phyloP scores from a whole-genome alignment of 2,797 vertebrate genomes.

The Sebastes melanostomus region DNA sequence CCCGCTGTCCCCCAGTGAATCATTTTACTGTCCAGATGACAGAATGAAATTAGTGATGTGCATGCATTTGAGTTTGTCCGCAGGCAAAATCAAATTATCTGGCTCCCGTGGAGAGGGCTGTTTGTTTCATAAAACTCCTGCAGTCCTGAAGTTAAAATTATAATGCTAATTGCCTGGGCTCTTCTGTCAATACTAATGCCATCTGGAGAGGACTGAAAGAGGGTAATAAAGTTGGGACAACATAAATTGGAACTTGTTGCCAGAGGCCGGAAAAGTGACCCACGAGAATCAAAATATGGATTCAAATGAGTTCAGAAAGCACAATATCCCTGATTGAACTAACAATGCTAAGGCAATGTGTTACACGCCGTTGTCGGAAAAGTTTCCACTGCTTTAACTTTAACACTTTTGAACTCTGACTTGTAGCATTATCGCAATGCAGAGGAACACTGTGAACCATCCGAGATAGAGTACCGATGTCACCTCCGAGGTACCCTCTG shows the following conservation, averaged over 20 bases:
- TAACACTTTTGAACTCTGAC: neutral
- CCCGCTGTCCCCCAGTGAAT: conserved; percentile 2
- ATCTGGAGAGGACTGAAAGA: conserved; percentile 42
- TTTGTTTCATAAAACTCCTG: conserved; percentile 41
- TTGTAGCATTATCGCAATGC: neutral
- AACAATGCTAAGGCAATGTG: neutral
- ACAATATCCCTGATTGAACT: neutral
- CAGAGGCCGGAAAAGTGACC: conserved; percentile 16
- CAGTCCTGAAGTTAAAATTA: conserved; percentile 35
- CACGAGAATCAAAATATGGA: neutral
- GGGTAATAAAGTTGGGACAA: conserved; percentile 2
- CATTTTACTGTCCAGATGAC: conserved; percentile 36
- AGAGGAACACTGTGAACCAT: neutral
- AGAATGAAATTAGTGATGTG: conserved; percentile 39
- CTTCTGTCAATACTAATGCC: conserved; percentile 50
- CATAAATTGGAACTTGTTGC: conserved; percentile 24
- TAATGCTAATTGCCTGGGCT: conserved; percentile 45
- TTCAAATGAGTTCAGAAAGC: neutral
- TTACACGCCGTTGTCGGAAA: neutral
- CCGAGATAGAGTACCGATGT: rapidly evolving
- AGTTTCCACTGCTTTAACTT: neutral
- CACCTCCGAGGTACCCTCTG: neutral
- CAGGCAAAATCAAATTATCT: conserved; percentile 42
- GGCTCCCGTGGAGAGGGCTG: conserved; percentile 11
- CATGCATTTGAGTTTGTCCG: conserved; percentile 34